Base-by-base conservation (phyloP, 2,113 vertebrate genomes). In the Dasypus novemcinctus region DNA sequence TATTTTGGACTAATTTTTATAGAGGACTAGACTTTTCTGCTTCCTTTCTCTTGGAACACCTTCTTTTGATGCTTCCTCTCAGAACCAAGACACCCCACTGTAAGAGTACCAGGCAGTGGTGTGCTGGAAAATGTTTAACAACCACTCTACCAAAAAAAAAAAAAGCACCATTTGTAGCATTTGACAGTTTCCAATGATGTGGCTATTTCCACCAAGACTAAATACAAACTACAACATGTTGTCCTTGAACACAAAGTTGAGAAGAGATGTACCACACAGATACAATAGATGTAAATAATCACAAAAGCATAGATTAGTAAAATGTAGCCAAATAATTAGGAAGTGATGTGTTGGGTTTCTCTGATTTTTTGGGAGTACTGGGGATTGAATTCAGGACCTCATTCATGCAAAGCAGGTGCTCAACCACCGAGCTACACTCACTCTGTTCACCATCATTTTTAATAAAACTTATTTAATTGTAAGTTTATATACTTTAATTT, bases 171-270 rank as follows among this genome's bases (percentile, higher is more conserved):
- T 63, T 49, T 72, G 36, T 46, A 90, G 7, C 63, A 41, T 80
- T 91, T 95, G 49, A 12, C 25, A 27, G 12, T 93, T 95, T 96
- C 43, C 61, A 78, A 49, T 72, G 61, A 29, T 95, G 10, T 81
- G 61, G 52, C 33, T 85, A 43, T 46, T 69, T 43, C 23, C 36
- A 20, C 2, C 33, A 36, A 36, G 23, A 13, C 54, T 76, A 79
- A 72, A 71, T 52, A 41, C 25, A 59, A 76, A 69, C 38, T 43
- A n/a, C 18, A 43, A 25, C 10, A 31, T 27, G 25, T 52, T 79
- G 66, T 93, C 59, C 79, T 41, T 69, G 31, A 83, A 36, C n/a
- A 76, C 74, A 33, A 90, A 95, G 43, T 93, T 66, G 13, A 17
- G 54, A 64, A 90, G 69, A 82, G 63, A 72, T 82, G 13, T 33